These are phyloP conservation scores for Dinoponera quadriceps DNA, from an alignment of 1,140 invertebrate genomes.

Conservation along the genomic window DNA sequence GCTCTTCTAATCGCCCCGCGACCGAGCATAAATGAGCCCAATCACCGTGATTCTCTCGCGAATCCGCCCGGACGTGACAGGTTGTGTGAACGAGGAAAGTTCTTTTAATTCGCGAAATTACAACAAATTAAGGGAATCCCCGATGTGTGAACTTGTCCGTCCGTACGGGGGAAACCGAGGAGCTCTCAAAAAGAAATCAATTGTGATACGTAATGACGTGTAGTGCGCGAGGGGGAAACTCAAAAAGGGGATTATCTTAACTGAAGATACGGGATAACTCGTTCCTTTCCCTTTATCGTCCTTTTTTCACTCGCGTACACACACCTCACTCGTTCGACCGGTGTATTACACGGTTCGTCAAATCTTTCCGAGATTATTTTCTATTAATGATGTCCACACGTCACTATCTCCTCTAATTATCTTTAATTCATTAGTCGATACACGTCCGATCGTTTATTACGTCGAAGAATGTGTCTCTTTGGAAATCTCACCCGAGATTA, in stretches of 20 bases:
- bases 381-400: too few species aligned
- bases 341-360: too few species aligned
- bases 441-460: background rate
- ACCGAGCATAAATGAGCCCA: constrained; percentile 18
- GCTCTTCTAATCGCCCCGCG: background rate
- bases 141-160: constrained; percentile 7
- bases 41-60: constrained; percentile 36
- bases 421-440: background rate
- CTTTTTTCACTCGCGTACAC: background rate
- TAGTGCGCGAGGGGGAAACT: background rate
- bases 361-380: too few species aligned
- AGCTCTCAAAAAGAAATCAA: background rate
- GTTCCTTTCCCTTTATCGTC: background rate
- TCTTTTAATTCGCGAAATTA: constrained; percentile 36
- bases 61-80: constrained; percentile 33
- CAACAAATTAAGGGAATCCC: constrained; percentile 20
- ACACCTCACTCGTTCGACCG: too few species aligned
- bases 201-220: constrained; percentile 8
- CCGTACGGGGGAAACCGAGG: background rate
- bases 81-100: constrained; percentile 28
- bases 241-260: background rate
- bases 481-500: constrained; percentile 6
- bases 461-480: background rate
- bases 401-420: background rate
- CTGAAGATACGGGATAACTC: background rate